Evolutionary conservation across 2,888 invertebrate genomes (phyloP), one percentile per base, ranked within the genome.

Genomic region (Acrocera orbiculus): DNA sequence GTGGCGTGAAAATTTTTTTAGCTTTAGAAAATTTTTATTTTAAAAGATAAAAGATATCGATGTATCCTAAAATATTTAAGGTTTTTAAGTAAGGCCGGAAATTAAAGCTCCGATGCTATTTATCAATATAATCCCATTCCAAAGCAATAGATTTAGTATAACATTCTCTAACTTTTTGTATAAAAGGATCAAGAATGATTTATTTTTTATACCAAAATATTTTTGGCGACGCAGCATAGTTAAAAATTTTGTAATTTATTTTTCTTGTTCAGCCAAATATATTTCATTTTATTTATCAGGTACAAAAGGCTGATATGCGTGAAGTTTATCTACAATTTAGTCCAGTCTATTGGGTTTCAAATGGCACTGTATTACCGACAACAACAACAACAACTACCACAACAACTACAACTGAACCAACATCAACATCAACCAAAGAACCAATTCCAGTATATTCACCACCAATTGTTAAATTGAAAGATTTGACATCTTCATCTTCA

Each of bases 351-450:
- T 86, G 72, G 58, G 56, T 79, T 27, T 66, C 67, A 32, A 86
- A 86, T 54, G 71, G 76, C 44, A 76, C 71, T 11, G 56, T 78
- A 25, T 79, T 85, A 14, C 85, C 86, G 2, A 82, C 81, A 9
- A 83, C 68, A 2, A 71, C 70, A 1, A 70, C 70, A 1, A 71
- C 70, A 5, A 69, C 69, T 4, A 71, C 74, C 3, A 69, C 69
- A 10, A 66, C 67, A 6, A 69, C 68, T 3, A 69, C 69, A 6
- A 64, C 67, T 22, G 58, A 61, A 34, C 54, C 63, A 9, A 64
- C 67, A 5, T 65, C 66, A 30, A 54, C 61, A 17, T 64, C 64
- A 29, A 63, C 63, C 15, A 64, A 65, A 30, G 68, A 70, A 20
- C 56, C 59, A 2, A 56, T 57, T 36, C 62, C 65, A 10, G 53